Evolutionary conservation across 1,140 invertebrate genomes (phyloP).

Genomic region (Adoxophyes honmai): DNA sequence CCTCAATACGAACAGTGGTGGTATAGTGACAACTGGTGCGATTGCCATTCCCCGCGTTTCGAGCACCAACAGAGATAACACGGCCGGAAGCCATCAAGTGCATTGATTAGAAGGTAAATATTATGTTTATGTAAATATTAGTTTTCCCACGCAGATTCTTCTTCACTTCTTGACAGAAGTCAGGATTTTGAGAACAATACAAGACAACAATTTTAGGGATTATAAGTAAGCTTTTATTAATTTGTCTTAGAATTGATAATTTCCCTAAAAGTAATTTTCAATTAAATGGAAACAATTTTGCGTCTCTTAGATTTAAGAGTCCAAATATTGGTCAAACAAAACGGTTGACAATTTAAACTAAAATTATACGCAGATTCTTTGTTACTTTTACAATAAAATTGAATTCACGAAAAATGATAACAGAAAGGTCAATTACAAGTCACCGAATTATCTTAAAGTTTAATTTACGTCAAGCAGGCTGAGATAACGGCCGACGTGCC

Average conservation of each 20-base stretch:
- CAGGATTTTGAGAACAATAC: too few relatives aligned
- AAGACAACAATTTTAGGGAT: too few relatives aligned
- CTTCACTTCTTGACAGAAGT: too few relatives aligned
- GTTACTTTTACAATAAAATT: too few relatives aligned
- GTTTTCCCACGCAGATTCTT: background rate
- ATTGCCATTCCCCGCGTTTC: slow-evolving; percentile 66
- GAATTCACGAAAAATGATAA: slow-evolving; percentile 10
- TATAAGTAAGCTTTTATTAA: too few relatives aligned
- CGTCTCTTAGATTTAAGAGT: too few relatives aligned
- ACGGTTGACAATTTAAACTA: too few relatives aligned
- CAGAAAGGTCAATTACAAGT: slow-evolving; percentile 27
- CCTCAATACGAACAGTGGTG: slow-evolving; percentile 65
- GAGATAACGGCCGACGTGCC: slow-evolving; percentile 28
- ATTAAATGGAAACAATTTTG: too few relatives aligned
- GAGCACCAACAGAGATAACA: slow-evolving; percentile 70
- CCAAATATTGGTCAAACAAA: too few relatives aligned
- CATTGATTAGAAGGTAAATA: slow-evolving; percentile 66
- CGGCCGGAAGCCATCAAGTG: slow-evolving; percentile 29
- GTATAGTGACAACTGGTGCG: slow-evolving; percentile 71
- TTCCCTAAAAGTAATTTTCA: too few relatives aligned
- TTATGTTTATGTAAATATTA: slow-evolving; percentile 34
- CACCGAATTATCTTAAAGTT: slow-evolving; percentile 29
- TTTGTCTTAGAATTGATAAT: too few relatives aligned
- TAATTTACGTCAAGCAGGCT: slow-evolving; percentile 42
- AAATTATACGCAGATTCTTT: too few relatives aligned